Evolutionary conservation across 1,140 invertebrate species (phyloP).

Genomic region (Diprion similis): DNA sequence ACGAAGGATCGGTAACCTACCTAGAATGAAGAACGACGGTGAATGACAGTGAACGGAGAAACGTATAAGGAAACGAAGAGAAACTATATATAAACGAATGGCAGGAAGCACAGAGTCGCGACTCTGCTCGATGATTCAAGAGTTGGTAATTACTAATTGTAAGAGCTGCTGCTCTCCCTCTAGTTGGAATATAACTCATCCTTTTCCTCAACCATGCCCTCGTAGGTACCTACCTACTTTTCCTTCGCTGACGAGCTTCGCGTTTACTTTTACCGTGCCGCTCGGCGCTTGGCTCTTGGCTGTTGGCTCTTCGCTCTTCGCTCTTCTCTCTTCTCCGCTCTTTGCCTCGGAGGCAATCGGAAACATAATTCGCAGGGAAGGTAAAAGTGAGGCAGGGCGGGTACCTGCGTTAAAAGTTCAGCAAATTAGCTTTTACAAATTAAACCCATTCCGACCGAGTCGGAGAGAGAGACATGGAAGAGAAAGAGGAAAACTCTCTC

Average conservation of each 20-base stretch:
- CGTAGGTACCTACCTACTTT: neutral
- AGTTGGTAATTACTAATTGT: neutral
- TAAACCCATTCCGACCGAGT: conserved; percentile 41
- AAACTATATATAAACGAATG: neutral
- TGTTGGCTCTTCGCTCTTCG: neutral
- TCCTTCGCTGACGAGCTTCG: neutral
- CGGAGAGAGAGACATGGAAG: neutral
- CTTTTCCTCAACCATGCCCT: neutral
- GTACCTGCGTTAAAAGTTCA: conserved; percentile 51
- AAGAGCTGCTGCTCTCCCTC: neutral
- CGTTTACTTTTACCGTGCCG: neutral
- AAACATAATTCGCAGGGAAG: conserved; percentile 31
- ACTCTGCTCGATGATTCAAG: neutral
- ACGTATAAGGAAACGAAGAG: too few relatives aligned
- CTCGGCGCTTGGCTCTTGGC: neutral
- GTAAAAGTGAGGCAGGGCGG: conserved; percentile 15
- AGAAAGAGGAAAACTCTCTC: conserved; percentile 12
- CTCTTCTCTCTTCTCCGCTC: neutral
- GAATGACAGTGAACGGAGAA: too few relatives aligned
- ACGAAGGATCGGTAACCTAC: too few relatives aligned
- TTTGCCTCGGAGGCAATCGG: conserved; percentile 26
- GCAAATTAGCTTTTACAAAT: conserved; percentile 59
- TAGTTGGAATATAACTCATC: neutral
- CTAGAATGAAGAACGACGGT: too few relatives aligned
- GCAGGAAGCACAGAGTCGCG: neutral